Evolutionary conservation across 2,888 invertebrate genomes (phyloP), one percentile per base, ranked within the genome.

Genomic region (Xestoiulus laeticollis): DNA sequence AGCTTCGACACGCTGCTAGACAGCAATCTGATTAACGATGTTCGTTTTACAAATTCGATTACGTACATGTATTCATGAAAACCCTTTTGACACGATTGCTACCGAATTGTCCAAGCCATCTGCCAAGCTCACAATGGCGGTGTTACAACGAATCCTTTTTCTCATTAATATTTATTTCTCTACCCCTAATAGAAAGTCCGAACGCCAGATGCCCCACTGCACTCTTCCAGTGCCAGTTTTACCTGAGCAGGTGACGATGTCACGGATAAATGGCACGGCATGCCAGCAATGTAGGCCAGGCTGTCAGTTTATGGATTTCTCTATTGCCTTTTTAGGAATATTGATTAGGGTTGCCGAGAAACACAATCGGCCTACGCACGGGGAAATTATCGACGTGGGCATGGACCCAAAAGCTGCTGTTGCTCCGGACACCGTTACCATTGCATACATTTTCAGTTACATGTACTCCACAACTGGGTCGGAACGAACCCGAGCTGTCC

Each of bases 351-450:
- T 68, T 68, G 68, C 68, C 22, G 26, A 68, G 68, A 68, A 68
- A 68, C 68, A 68, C 68, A 68, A 68, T 68, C 68, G 26, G 68
- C 68, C 68, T 68, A 68, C 68, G 68, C 68, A 68, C 68, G 68
- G 26, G 22, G 26, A 10, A 26, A 68, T 68, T 68, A 68, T 68
- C n/a, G 68, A 68, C 10, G 68, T 68, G 68, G 68, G 68, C 68
- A 68, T 22, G 68, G 68, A 22, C 68, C 68, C 68, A 68, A 68
- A 68, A 68, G 68, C 68, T 26, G 68, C 68, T 68, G 68, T 68
- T 68, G 68, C 68, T 68, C 68, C 22, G 68, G 68, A 68, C 68
- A 68, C 68, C 26, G 68, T 68, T 26, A 68, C 68, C n/a, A 68
- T 68, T 68, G 26, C 68, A 22, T 26, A n/a, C 68, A 38, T 38